Evolutionary conservation across 2,888 invertebrate genomes (phyloP).

Genomic region (Willowsia nigromaculata): DNA sequence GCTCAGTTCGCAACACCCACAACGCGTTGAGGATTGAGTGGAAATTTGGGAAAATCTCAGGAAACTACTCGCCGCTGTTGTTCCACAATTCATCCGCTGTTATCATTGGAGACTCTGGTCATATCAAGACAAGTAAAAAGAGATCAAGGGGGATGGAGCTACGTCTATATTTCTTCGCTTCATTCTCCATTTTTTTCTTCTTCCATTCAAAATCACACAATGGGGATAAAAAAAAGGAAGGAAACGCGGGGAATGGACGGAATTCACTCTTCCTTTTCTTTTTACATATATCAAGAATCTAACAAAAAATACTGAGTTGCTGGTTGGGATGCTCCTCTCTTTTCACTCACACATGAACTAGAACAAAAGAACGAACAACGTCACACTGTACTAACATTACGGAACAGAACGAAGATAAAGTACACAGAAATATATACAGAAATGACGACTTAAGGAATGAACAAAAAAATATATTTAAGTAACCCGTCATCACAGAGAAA

Average conservation of each 20-base stretch:
- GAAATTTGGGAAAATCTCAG: slow-evolving; percentile 75
- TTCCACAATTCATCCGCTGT: slow-evolving; percentile 73
- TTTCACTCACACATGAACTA: slow-evolving; percentile 59
- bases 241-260: slow-evolving; percentile 57
- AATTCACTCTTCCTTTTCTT: slow-evolving; percentile 59
- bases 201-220: no score
- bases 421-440: slow-evolving; percentile 7
- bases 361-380: slow-evolving; percentile 63
- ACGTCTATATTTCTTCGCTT: slow-evolving; percentile 13
- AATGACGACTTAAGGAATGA: slow-evolving; percentile 39
- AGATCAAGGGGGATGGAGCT: slow-evolving; percentile 1
- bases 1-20: slow-evolving; percentile 48
- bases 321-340: slow-evolving; percentile 72
- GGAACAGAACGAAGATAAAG: not conserved
- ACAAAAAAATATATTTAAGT: no score
- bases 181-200: no score
- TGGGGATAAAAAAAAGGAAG: not conserved
- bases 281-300: not conserved
- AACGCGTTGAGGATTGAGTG: slow-evolving; percentile 48
- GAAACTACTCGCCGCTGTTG: slow-evolving; percentile 77
- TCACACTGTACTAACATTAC: slow-evolving; percentile 63
- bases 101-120: slow-evolving; percentile 71
- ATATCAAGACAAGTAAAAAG: no score
- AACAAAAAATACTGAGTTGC: slow-evolving; percentile 57
- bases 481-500: slow-evolving; percentile 51